Conservation (phyloP, 2,113 vertebrate genomes). For the Oplegnathus fasciatus region DNA sequence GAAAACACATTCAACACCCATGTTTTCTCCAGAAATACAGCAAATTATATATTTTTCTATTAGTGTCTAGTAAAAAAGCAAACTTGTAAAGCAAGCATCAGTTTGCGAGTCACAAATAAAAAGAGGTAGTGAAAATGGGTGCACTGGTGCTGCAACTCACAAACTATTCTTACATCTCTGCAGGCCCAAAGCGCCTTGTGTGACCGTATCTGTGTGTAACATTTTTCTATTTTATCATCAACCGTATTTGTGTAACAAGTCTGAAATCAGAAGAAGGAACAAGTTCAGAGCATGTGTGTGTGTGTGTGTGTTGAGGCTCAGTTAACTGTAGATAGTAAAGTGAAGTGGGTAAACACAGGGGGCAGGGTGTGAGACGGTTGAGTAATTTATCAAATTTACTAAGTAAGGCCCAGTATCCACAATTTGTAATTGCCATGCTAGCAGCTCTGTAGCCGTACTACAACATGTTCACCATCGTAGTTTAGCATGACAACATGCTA, state of each 20-base stretch:
- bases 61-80: not conserved
- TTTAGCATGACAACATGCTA: no score
- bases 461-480: no score
- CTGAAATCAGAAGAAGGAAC: slow-evolving; percentile 10
- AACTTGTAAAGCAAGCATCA: not conserved
- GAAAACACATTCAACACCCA: not conserved
- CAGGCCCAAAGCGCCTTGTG: not conserved
- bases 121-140: slow-evolving; percentile 23
- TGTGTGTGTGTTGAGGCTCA: not conserved
- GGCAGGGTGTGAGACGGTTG: no score
- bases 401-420: no score
- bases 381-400: no score
- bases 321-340: not conserved
- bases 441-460: no score
- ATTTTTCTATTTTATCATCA: not conserved
- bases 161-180: not conserved
- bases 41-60: not conserved
- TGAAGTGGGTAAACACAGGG: no score
- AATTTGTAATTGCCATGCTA: no score
- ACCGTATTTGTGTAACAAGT: not conserved
- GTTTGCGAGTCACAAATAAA: slow-evolving; percentile 7
- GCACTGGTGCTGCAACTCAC: not conserved
- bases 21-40: not conserved
- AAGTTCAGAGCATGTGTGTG: not conserved
- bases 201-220: not conserved